A percentile compares a stretch with the other conserved stretches of the same genome.
phyloP scores from a whole-genome alignment of 2,888 invertebrate genomes.

The Spialia ferax region DNA sequence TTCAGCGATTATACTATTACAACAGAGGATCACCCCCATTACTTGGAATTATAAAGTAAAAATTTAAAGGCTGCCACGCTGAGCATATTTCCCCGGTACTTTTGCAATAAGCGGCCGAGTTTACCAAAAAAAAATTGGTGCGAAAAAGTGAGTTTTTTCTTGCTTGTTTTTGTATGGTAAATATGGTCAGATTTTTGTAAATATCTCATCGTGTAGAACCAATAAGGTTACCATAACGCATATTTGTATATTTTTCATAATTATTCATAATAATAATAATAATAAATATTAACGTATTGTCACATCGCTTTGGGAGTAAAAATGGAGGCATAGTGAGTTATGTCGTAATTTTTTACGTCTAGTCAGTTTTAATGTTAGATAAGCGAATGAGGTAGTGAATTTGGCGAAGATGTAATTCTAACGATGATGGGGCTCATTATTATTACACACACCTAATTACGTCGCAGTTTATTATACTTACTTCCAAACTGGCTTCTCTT shows the following conservation, averaged over 20 bases:
- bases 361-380: slow-evolving; percentile 74
- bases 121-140: slow-evolving; percentile 43
- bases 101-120: slow-evolving; percentile 26
- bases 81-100: background rate
- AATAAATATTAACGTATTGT: slow-evolving; percentile 53
- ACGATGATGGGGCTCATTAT: slow-evolving; percentile 29
- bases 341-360: slow-evolving; percentile 74
- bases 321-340: slow-evolving; percentile 59
- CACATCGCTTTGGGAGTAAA: slow-evolving; percentile 70
- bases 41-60: slow-evolving; percentile 19
- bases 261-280: slow-evolving; percentile 53
- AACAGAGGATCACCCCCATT: slow-evolving; percentile 17
- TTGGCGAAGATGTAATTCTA: slow-evolving; percentile 57
- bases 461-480: slow-evolving; percentile 36
- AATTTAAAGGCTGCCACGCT: slow-evolving; percentile 9
- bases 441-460: slow-evolving; percentile 10
- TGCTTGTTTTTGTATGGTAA: slow-evolving; percentile 47
- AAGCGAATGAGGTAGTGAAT: slow-evolving; percentile 58
- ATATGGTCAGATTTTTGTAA: slow-evolving; percentile 57
- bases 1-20: slow-evolving; percentile 24
- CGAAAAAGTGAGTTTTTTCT: slow-evolving; percentile 55
- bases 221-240: slow-evolving; percentile 69
- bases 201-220: slow-evolving; percentile 64
- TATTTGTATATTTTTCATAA: slow-evolving; percentile 82
- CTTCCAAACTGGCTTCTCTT: slow-evolving; percentile 45